These are phyloP conservation scores for Amphiprion ocellaris DNA, from an alignment of 2,113 vertebrate species.

Conservation along the genomic window DNA sequence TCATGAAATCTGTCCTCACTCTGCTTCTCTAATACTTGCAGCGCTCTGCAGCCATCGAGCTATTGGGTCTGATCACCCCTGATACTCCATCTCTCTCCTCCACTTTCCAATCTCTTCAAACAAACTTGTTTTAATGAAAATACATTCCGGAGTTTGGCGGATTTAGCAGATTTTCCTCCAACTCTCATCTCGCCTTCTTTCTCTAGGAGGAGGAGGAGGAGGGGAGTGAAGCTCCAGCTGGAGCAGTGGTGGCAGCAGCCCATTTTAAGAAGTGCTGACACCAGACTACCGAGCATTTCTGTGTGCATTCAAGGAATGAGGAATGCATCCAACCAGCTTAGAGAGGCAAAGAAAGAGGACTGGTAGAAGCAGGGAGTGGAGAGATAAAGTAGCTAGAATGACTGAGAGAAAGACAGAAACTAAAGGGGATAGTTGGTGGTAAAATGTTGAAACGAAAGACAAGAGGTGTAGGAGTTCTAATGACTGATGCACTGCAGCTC, in stretches of 20 bases:
- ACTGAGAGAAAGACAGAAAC: not conserved
- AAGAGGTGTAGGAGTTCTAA: not conserved
- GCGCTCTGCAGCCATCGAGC: constrained; percentile 47
- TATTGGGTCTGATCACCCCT: constrained; percentile 64
- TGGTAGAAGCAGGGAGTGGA: not conserved
- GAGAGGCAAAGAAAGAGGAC: constrained; percentile 16
- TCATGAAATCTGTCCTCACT: constrained; percentile 39
- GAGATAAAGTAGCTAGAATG: not conserved
- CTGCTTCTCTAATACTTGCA: constrained; percentile 45
- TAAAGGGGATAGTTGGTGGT: not conserved
- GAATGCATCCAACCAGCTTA: constrained; percentile 69
- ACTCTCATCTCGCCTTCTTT: constrained; percentile 52
- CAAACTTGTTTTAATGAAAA: constrained; percentile 82
- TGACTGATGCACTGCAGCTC: no score
- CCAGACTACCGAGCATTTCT: constrained; percentile 66
- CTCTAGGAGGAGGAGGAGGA: constrained; percentile 23
- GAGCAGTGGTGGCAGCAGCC: constrained; percentile 56
- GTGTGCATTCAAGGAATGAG: constrained; percentile 76
- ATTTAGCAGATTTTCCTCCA: constrained; percentile 75
- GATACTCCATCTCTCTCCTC: constrained; percentile 60
- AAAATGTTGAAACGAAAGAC: not conserved
- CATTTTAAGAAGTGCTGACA: constrained; percentile 82
- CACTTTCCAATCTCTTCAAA: constrained; percentile 77
- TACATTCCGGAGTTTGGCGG: constrained; percentile 77
- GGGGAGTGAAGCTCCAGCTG: constrained; percentile 41